Evolutionary conservation across 2,797 vertebrate species (phyloP), one percentile per base, ranked within the genome.

Genomic region (Leptoclinus maculatus): DNA sequence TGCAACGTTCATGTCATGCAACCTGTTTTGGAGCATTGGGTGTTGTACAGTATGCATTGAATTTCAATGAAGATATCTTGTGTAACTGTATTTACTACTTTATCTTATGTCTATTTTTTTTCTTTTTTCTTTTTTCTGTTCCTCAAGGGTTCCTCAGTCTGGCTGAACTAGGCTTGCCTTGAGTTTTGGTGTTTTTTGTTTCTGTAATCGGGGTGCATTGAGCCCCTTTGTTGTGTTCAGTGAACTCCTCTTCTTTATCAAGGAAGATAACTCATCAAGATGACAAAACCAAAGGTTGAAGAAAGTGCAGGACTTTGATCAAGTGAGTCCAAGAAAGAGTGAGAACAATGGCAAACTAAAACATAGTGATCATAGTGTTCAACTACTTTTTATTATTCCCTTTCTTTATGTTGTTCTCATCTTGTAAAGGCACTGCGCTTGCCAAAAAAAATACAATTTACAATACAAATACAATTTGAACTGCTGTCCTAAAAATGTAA

Each of bases 161-260:
- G 39, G 23, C 25, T 51, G 32, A 49, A 27, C 19, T 39, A 4
- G 23, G 19, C 19, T 66, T 53, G 43, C 32, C 49, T 49, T 1
- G 7, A 57, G n/a, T 74, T 79, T 0, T 62, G 2, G 43, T 72
- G 21, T 36, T 73, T 16, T 60, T 63, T 53, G 49, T 51, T 23
- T 63, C n/a, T 38, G 3, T 23, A 59, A 34, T 21, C 51, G 5
- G 51, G 23, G 5, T 29, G 53, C 29, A 45, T 0, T 19, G 36
- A 67, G 23, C 5, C 4, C 16, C n/a, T 49, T 54, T 43, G 32
- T 54, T 32, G 10, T 27, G 10, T 47, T 53, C 27, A 23, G 17
- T 64, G 16, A 51, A 7, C 25, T 57, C 41, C 36, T 49, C 39
- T 39, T 56, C 17, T 29, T 23, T 58, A 23, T 69, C 38, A 67